A percentile compares a stretch with the other conserved stretches of the same genome.
Evolutionary conservation across 1,140 invertebrate genomes (phyloP).

Genomic region (Neocloeon triangulifer): DNA sequence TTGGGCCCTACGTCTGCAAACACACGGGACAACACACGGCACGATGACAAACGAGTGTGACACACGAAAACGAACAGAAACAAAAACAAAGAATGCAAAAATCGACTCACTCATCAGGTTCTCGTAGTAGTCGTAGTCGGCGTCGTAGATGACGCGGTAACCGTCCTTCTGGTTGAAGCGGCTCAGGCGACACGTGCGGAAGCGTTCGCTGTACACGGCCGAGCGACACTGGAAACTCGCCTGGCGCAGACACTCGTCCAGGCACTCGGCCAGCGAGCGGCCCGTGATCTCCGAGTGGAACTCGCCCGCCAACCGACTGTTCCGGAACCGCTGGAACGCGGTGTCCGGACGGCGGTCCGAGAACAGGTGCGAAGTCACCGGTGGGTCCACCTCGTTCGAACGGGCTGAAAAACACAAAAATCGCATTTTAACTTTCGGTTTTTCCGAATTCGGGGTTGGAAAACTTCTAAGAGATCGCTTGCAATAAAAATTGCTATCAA

Average conservation of each 20-base stretch:
- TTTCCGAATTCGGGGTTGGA: too few species aligned
- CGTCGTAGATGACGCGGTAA: constrained; percentile 70
- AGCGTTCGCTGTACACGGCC: constrained; percentile 66
- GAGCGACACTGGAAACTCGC: constrained; percentile 71
- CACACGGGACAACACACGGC: constrained; percentile 1
- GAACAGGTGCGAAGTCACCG: constrained; percentile 48
- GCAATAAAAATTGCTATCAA: too few species aligned
- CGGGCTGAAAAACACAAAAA: too few species aligned
- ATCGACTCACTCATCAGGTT: constrained; percentile 74
- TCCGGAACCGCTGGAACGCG: constrained; percentile 68
- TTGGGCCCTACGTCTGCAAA: too few species aligned
- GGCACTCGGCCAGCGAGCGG: constrained; percentile 60
- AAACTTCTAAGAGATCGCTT: too few species aligned
- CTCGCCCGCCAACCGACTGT: constrained; percentile 59
- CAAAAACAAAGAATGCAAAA: too few species aligned
- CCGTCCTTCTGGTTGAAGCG: constrained; percentile 68
- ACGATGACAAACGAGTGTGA: background rate
- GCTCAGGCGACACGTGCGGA: constrained; percentile 58
- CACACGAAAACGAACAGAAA: constrained; percentile 1
- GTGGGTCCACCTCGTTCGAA: too few species aligned
- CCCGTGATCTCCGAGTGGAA: constrained; percentile 76
- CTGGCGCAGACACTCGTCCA: constrained; percentile 69
- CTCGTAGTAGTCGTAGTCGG: constrained; percentile 79
- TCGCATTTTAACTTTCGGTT: too few species aligned
- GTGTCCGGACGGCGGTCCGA: constrained; percentile 58